Conservation (phyloP, 37 sponge, comb jelly and placozoan species). For the Aphrocallistes beatrix region DNA sequence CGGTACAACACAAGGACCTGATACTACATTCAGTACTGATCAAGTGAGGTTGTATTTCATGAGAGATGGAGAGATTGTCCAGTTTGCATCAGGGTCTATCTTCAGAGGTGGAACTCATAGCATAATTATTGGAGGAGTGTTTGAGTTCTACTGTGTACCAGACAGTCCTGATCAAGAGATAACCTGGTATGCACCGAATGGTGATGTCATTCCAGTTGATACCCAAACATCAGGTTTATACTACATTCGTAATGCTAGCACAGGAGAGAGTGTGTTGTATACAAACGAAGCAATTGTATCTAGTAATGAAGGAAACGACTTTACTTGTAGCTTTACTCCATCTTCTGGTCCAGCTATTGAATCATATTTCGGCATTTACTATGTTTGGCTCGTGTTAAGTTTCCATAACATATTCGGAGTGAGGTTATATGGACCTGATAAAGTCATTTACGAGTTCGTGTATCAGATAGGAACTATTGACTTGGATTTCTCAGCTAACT, state of each 20-base stretch:
- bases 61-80: background rate
- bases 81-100: background rate
- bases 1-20: background rate
- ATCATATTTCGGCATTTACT: background rate
- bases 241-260: background rate
- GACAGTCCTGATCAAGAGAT: slow-evolving; percentile 10
- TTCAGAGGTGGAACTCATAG: background rate
- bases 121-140: background rate
- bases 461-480: background rate
- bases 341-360: background rate
- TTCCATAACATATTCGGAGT: background rate
- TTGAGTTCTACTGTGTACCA: background rate
- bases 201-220: background rate
- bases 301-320: background rate
- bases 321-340: background rate
- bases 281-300: background rate
- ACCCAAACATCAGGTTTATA: background rate
- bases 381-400: background rate
- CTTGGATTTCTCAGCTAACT: background rate
- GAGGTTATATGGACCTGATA: background rate
- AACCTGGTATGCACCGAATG: background rate
- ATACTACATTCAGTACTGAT: background rate
- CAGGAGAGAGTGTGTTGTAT: background rate
- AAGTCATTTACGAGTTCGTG: background rate
- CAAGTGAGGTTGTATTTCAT: background rate